A percentile compares a stretch with the other conserved stretches of the same genome.
Evolutionary conservation across 2,888 invertebrate genomes (phyloP).

Genomic region (Chrysina gloriosa): DNA sequence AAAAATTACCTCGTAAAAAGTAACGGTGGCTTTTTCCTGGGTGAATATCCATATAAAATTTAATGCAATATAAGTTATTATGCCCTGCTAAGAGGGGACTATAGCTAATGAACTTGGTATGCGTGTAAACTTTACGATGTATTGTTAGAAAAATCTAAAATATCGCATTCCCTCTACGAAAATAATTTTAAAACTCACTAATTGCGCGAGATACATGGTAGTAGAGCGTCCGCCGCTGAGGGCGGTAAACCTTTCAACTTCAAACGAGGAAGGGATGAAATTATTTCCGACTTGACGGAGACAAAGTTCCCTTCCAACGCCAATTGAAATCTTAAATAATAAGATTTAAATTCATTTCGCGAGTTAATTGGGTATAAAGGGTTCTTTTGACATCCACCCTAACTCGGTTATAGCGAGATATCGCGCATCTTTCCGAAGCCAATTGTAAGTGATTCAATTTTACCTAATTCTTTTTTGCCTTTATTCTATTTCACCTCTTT

Average conservation of each 20-base stretch:
- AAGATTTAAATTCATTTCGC: constrained; percentile 48
- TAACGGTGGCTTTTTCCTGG: constrained; percentile 30
- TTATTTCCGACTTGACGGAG: constrained; percentile 6
- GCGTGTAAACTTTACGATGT: background rate
- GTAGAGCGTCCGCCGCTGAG: background rate
- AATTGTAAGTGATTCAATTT: constrained; percentile 39
- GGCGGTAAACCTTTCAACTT: constrained; percentile 4
- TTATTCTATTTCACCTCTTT: constrained; percentile 8
- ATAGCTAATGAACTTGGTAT: constrained; percentile 20
- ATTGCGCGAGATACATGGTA: background rate
- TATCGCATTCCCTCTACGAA: background rate
- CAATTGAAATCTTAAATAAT: constrained; percentile 46
- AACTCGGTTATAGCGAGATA: constrained; percentile 41
- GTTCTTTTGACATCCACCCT: constrained; percentile 44
- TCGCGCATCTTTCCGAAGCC: constrained; percentile 33
- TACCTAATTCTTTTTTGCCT: constrained; percentile 14
- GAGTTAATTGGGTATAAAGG: constrained; percentile 48
- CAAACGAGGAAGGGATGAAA: constrained; percentile 23
- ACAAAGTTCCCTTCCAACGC: background rate
- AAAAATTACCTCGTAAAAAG: constrained; percentile 34
- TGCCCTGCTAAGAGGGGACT: background rate
- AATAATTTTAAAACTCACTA: background rate
- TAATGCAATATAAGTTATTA: constrained; percentile 34
- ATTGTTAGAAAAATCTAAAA: background rate
- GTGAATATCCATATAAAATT: constrained; percentile 29